Evolutionary conservation across 2,797 vertebrate species (phyloP).

Genomic region (Anabacerthia variegaticeps): DNA sequence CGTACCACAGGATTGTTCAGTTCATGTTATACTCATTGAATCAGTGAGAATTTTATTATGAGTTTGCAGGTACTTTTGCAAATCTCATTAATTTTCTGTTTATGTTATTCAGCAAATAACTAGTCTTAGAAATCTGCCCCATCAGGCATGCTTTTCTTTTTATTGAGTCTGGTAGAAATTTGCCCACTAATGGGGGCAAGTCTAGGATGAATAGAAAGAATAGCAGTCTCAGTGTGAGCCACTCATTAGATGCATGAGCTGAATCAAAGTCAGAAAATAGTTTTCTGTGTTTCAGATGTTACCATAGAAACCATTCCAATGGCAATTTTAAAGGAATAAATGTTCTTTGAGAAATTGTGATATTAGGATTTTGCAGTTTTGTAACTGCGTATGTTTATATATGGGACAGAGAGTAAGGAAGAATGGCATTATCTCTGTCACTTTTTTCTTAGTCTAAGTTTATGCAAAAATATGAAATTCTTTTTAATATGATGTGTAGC

Average conservation of each 20-base stretch:
- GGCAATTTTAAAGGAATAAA: background rate
- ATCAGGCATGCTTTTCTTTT: background rate
- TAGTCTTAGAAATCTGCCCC: background rate
- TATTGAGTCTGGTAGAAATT: background rate
- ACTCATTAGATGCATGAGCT: background rate
- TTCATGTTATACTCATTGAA: background rate
- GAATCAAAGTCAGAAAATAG: constrained; percentile 10
- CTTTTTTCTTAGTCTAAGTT: background rate
- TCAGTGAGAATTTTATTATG: background rate
- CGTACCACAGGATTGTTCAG: background rate
- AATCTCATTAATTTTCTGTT: background rate
- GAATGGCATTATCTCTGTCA: background rate
- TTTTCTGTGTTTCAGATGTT: background rate
- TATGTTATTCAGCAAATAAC: background rate
- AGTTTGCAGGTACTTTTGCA: background rate
- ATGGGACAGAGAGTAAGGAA: background rate
- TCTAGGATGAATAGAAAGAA: constrained; percentile 23
- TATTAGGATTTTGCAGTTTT: background rate
- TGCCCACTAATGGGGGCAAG: background rate
- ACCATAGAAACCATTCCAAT: background rate
- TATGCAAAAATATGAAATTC: background rate
- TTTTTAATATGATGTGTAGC: background rate
- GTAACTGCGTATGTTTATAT: background rate
- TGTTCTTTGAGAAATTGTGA: background rate
- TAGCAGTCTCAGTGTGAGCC: background rate